Percentiles rank a stretch among this genome's conserved stretches.
These are phyloP conservation scores for Augochlorella aurata DNA, from an alignment of 2,888 invertebrate species.

Conservation along the genomic window DNA sequence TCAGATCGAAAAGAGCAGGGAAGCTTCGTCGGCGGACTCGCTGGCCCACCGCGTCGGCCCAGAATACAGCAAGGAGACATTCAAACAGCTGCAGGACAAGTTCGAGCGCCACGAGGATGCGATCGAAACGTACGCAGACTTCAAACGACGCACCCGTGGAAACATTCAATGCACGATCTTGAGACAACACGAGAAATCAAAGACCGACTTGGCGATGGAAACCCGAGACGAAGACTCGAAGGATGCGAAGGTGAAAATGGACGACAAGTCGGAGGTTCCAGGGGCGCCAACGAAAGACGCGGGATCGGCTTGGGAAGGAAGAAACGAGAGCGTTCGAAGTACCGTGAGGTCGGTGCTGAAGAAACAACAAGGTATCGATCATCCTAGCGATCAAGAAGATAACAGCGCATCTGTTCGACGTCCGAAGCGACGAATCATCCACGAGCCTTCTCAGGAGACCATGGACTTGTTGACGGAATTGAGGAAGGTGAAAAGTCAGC, in stretches of 20 bases:
- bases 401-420: slow-evolving; percentile 63
- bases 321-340: slow-evolving; percentile 34
- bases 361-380: slow-evolving; percentile 77
- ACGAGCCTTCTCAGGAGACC: slow-evolving; percentile 80
- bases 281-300: slow-evolving; percentile 21
- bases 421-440: slow-evolving; percentile 72
- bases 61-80: slow-evolving; percentile 68
- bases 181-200: slow-evolving; percentile 47
- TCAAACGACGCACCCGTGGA: slow-evolving; percentile 74
- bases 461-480: slow-evolving; percentile 78
- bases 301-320: neutral
- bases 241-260: neutral
- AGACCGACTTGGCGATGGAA: neutral
- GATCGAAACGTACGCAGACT: slow-evolving; percentile 76
- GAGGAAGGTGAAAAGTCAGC: slow-evolving; percentile 76
- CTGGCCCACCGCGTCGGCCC: slow-evolving; percentile 39
- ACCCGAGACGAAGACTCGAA: slow-evolving; percentile 10
- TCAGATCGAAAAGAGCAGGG: slow-evolving; percentile 34
- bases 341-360: slow-evolving; percentile 74
- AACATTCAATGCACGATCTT: slow-evolving; percentile 55
- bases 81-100: slow-evolving; percentile 75
- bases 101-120: slow-evolving; percentile 75
- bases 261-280: neutral
- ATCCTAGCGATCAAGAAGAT: slow-evolving; percentile 73
- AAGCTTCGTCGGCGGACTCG: slow-evolving; percentile 59